phyloP scores from a whole-genome alignment of 2,888 invertebrate genomes.

The Mesochorus sp. region DNA sequence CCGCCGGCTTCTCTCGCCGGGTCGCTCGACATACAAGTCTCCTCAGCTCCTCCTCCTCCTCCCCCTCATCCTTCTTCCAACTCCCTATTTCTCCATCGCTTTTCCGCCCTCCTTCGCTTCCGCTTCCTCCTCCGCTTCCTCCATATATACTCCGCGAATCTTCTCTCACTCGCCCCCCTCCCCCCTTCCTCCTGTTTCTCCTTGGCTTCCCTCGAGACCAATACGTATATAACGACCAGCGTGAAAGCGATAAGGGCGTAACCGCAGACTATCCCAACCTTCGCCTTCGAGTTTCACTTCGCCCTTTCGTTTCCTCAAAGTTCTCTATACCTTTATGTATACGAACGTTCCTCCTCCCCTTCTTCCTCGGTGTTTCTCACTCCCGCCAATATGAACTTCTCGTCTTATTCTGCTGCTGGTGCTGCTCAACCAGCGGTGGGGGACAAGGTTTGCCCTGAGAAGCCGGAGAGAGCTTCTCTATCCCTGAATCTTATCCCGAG shows the following conservation, averaged over 20 bases:
- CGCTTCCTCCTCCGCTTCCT: slow-evolving; percentile 61
- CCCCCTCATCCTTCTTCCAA: slow-evolving; percentile 44
- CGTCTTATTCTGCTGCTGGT: slow-evolving; percentile 54
- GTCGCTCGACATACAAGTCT: slow-evolving; percentile 68
- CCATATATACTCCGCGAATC: no score
- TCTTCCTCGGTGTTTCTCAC: slow-evolving; percentile 32
- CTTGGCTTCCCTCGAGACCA: slow-evolving; percentile 48
- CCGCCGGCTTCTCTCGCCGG: slow-evolving; percentile 76
- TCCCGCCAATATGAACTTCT: slow-evolving; percentile 58
- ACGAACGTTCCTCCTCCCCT: slow-evolving; percentile 38
- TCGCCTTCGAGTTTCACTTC: no score
- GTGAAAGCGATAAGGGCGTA: no score
- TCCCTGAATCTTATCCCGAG: slow-evolving; percentile 73
- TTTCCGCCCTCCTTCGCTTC: slow-evolving; percentile 58
- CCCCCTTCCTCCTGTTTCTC: slow-evolving; percentile 59
- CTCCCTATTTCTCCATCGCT: slow-evolving; percentile 48
- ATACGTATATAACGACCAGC: background rate
- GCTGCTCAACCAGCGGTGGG: slow-evolving; percentile 37
- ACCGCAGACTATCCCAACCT: background rate
- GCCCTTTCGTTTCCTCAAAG: background rate
- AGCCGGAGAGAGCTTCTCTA: slow-evolving; percentile 23
- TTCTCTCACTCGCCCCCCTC: slow-evolving; percentile 61
- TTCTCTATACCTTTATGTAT: background rate
- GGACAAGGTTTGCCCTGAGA: slow-evolving; percentile 37
- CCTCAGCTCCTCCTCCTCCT: slow-evolving; percentile 60